Conservation (phyloP, 2,888 invertebrate species). For the Lithophane ornitopus region DNA sequence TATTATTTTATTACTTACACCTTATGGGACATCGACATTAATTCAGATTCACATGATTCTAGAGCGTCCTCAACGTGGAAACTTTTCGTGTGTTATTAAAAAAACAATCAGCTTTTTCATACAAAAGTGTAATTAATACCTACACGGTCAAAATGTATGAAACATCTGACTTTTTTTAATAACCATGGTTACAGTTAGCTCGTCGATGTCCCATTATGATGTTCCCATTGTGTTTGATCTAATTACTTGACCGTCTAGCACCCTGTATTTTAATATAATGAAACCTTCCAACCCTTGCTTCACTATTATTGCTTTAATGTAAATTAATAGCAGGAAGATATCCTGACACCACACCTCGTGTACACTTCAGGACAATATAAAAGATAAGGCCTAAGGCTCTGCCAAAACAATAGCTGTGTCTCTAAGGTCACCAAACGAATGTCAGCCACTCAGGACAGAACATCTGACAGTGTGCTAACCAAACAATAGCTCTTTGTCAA, state of each 20-base stretch:
- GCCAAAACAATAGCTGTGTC: constrained; percentile 53
- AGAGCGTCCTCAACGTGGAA: too few relatives aligned
- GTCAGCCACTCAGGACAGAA: constrained; percentile 57
- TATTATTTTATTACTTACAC: too few relatives aligned
- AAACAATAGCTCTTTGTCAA: constrained; percentile 77
- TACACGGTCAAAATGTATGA: too few relatives aligned
- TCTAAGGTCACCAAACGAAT: constrained; percentile 61
- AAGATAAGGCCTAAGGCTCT: constrained; percentile 43
- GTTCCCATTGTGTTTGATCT: too few relatives aligned
- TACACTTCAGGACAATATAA: constrained; percentile 30
- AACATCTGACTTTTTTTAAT: not conserved
- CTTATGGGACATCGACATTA: too few relatives aligned
- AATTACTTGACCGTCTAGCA: too few relatives aligned
- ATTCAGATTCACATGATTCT: too few relatives aligned
- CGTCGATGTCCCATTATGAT: too few relatives aligned
- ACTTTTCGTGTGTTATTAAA: too few relatives aligned
- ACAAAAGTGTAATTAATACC: too few relatives aligned
- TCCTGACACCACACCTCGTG: not conserved
- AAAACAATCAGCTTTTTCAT: too few relatives aligned
- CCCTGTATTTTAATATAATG: not conserved
- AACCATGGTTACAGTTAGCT: not conserved
- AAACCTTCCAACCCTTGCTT: not conserved
- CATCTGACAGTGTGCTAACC: constrained; percentile 50
- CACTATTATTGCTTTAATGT: not conserved
- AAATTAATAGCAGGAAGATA: not conserved